Base-by-base conservation (phyloP, 2,797 vertebrate genomes). In the Acipenser ruthenus region DNA sequence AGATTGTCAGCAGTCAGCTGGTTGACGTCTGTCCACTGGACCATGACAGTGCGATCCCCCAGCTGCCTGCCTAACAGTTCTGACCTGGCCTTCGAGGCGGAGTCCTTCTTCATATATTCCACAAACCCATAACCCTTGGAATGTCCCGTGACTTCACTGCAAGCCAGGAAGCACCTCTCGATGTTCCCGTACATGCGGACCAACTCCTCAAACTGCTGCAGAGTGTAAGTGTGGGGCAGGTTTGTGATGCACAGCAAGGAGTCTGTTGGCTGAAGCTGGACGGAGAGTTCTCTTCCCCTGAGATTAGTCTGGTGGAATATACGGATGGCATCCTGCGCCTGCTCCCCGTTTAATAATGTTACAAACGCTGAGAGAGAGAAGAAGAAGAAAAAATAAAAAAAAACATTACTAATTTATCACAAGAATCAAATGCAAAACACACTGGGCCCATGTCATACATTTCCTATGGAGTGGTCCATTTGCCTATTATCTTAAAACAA, bases 51-150 rank as follows among this genome's bases (percentile, higher is more conserved):
- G 52, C 86, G 92, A 23, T 92, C 87, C 0, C 89, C 93, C 84
- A 95, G 68, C 4, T 88, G 90, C 49, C 93, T 93, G 48, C 96
- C 95, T 76, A 98, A 83, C 6, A 98, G 90, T 74, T 98, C 94
- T 55, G 94, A 86, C 6, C 95, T 89, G 37, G 96, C 95, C 77
- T 93, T 89, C 0, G 96, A 95, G 48, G 96, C 96, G 0, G 94
- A 96, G 84, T 98, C 96, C 82, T 98, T 99, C 84, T 98, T 99
- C 96, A 99, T 99, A 77, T 98, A 99, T 53, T 99, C 96, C 74
- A 98, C 96, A 72, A 99, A 97, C 1, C 96, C 96, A 0, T 98
- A 99, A 78, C 96, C 95, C 80, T 99, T 98, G 75, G 94, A 98
- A 68, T 87, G 92, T 15, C 96, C 96, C 0, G 88, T 95, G 66